Conservation (phyloP, 2,113 vertebrate species). For the Oryzias javanicus region DNA sequence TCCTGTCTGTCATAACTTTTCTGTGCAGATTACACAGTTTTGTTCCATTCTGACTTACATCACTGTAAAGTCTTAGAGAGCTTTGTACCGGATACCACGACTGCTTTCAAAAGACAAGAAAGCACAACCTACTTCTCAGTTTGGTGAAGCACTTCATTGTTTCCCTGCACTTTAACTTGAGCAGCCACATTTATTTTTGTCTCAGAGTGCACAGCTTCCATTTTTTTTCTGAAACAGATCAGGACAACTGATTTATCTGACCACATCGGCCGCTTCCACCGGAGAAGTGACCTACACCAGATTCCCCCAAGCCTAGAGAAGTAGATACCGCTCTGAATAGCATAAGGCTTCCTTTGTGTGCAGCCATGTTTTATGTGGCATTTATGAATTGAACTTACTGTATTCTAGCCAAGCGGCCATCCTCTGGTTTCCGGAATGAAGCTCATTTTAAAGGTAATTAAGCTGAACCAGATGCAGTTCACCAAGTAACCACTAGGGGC, state of each 20-base stretch:
- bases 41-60: slow-evolving; percentile 23
- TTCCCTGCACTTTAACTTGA: slow-evolving; percentile 36
- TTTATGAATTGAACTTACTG: not conserved
- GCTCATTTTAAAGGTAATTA: no score
- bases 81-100: slow-evolving; percentile 11
- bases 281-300: not conserved
- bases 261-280: no score
- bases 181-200: not conserved
- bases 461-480: no score
- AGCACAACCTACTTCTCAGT: slow-evolving; percentile 11
- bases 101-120: slow-evolving; percentile 20
- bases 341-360: not conserved
- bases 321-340: not conserved
- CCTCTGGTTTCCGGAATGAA: no score
- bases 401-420: not conserved
- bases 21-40: slow-evolving; percentile 49
- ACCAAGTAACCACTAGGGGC: no score
- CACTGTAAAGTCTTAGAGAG: slow-evolving; percentile 39
- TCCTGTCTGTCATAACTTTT: slow-evolving; percentile 51
- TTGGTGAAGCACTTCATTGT: slow-evolving; percentile 29
- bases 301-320: not conserved
- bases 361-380: not conserved
- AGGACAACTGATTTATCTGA: no score
- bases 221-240: no score
- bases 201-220: not conserved